A percentile compares a stretch with the other conserved stretches of the same genome.
phyloP scores from a whole-genome alignment of 1,140 invertebrate genomes.

The Aphaenogaster rudis region DNA sequence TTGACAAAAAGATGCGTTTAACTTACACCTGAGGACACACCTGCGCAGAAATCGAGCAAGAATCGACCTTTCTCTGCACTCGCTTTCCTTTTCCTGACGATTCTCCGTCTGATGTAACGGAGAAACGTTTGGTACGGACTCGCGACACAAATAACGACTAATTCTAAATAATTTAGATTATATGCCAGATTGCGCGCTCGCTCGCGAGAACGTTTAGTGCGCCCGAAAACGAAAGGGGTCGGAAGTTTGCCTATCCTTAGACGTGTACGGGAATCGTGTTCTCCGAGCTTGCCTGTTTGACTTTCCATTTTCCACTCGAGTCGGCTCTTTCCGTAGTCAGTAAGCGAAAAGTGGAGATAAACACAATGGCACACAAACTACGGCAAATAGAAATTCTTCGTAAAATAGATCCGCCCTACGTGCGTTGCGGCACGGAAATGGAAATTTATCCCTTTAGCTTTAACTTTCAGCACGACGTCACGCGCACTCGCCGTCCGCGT shows the following conservation, averaged over 20 bases:
- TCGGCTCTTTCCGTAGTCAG: conserved; percentile 54
- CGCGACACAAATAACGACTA: neutral
- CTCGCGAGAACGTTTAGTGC: conserved; percentile 26
- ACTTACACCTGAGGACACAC: neutral
- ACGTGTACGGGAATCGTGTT: conserved; percentile 62
- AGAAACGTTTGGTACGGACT: neutral
- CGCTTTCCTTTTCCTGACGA: neutral
- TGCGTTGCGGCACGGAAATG: conserved; percentile 52
- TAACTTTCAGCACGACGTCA: conserved; percentile 47
- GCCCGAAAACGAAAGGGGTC: conserved; percentile 60
- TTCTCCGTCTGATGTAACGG: neutral
- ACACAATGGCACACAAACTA: conserved; percentile 55
- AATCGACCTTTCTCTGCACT: neutral
- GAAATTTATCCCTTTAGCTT: conserved; percentile 65
- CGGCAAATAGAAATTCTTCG: conserved; percentile 60
- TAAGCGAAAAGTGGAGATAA: conserved; percentile 49
- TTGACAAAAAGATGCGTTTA: conserved; percentile 2
- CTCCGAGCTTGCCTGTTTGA: conserved; percentile 67
- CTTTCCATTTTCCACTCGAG: conserved; percentile 69
- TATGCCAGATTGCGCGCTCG: conserved; percentile 10
- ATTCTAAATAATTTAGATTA: conserved; percentile 55
- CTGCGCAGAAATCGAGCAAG: neutral
- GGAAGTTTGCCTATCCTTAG: conserved; percentile 64
- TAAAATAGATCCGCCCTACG: conserved; percentile 59
- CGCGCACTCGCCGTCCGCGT: conserved; percentile 22